Base-by-base conservation (phyloP, 2,113 vertebrate species). In the Paradoxurus hermaphroditus region DNA sequence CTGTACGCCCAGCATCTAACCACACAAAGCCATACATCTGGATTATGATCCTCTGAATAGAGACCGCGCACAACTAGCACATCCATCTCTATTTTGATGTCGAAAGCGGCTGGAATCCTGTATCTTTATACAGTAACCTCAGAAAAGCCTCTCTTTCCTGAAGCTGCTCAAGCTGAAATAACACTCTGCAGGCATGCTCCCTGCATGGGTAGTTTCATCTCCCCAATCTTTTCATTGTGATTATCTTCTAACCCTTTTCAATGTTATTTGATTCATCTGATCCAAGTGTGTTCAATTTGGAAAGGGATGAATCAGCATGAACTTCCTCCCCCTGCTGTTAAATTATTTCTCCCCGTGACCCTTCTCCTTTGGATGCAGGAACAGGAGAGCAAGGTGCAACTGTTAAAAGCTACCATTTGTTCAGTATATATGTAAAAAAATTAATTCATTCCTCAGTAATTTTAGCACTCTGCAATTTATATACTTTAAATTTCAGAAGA, bases 331-430 rank as follows among this genome's bases (percentile, higher is more conserved):
- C 75, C 27, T 63, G n/a, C 41, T 65, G 36, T 10, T 92, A 73
- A 86, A 72, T 82, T 88, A 72, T 72, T 65, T 88, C 86, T 98
- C 94, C 89, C 59, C 44, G 36, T 68, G 86, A 94, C 94, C 95
- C 82, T 56, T 94, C 51, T 49, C 65, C 72, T 68, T 49, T 85
- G 44, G 78, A 90, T 82, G 16, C 3, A 27, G 93, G 39, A 91
- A 75, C 7, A 86, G 67, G 46, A 77, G 94, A 46, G 34, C 2
- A 1, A 65, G 56, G 86, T 53, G 79, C 85, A 75, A 86, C 1
- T 94, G 34, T 25, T 73, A 89, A 77, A 90, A 94, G 23, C 62
- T 77, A 68, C 77, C n/a, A 23, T 94, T 68, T 86, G 63, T 49
- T 81, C 16, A 31, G 27, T 70, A 49, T 39, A 23, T 41, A 31